A percentile compares a stretch with the other conserved stretches of the same genome.
phyloP scores from a whole-genome alignment of 2,888 invertebrate species.

The Ormyrus nitidulus region DNA sequence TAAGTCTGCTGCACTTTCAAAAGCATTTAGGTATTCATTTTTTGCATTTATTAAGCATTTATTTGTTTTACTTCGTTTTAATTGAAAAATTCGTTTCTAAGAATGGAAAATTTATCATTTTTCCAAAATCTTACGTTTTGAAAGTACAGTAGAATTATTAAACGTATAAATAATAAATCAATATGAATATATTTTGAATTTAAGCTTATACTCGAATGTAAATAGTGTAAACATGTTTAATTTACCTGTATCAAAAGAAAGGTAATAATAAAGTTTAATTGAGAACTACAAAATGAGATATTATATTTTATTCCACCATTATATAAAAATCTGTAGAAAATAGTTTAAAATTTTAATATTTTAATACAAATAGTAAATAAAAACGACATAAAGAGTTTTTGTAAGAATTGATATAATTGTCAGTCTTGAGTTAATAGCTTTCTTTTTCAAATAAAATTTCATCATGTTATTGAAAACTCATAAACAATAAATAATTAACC shows the following conservation, averaged over 20 bases:
- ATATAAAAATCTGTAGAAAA: constrained; percentile 2
- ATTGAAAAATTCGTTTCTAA: background rate
- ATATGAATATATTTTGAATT: background rate
- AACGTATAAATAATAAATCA: constrained; percentile 8
- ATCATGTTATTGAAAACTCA: background rate
- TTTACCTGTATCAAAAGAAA: constrained; percentile 58
- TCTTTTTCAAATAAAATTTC: too few species aligned
- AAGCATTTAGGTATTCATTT: background rate
- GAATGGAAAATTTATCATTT: background rate
- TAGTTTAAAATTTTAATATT: background rate
- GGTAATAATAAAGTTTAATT: constrained; percentile 62
- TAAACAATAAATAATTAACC: too few species aligned
- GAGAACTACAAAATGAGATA: constrained; percentile 51
- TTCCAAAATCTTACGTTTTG: constrained; percentile 9
- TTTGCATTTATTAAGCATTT: constrained; percentile 39
- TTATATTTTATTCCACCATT: background rate
- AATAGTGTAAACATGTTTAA: constrained; percentile 69
- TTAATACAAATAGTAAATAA: background rate
- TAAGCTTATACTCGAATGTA: constrained; percentile 61
- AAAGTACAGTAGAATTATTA: constrained; percentile 1
- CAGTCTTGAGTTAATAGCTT: too few species aligned
- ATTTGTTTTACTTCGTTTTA: background rate
- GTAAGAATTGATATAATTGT: background rate
- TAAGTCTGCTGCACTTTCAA: constrained; percentile 3
- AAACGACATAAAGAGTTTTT: background rate